Evolutionary conservation across 2,113 vertebrate genomes (phyloP), one percentile per base, ranked within the genome.

Genomic region (Muntiacus muntjak): DNA sequence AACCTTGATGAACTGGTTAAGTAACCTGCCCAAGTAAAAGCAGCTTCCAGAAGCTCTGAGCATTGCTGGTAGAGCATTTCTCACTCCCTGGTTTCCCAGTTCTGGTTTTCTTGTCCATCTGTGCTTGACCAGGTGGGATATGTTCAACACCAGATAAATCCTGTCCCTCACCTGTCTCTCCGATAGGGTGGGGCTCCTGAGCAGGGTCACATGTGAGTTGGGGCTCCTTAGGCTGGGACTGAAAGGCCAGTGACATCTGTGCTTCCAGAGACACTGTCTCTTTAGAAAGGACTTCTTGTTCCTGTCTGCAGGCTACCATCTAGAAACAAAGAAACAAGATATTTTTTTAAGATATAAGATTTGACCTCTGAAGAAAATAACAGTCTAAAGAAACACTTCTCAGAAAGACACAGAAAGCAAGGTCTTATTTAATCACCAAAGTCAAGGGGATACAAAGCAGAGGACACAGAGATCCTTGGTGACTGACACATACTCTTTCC

Each of bases 101-200:
- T 64, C 79, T 12, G 47, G 3, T 15, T 13, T 92, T 79, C 79
- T 10, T 67, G n/a, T 89, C 6, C 47, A 28, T 58, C 87, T 87
- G 57, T 71, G 40, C 33, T 91, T 91, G 52, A 81, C 6, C 4
- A 90, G 40, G 36, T n/a, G 23, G 54, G 40, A 62, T 45, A 54
- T 33, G 33, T 33, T 40, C 74, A 43, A 83, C 47, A 83, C 14
- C 62, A 83, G 26, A 64, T 30, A 84, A 78, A 28, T 57, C 33
- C 36, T 87, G 21, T 96, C 64, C 23, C 83, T 97, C 83, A 94
- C 94, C 92, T 96, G 58, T 92, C 58, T 86, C 26, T 96, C 52
- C 52, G 7, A 36, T 0, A 92, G 13, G 1, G 36, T n/a, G 33
- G 33, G 76, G 23, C 58, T 85, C 64, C 64, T 40, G 89, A 71